A percentile compares a stretch with the other conserved stretches of the same genome.
Conservation (phyloP, 2,113 vertebrate genomes). For the Melanerpes aurifrons region DNA sequence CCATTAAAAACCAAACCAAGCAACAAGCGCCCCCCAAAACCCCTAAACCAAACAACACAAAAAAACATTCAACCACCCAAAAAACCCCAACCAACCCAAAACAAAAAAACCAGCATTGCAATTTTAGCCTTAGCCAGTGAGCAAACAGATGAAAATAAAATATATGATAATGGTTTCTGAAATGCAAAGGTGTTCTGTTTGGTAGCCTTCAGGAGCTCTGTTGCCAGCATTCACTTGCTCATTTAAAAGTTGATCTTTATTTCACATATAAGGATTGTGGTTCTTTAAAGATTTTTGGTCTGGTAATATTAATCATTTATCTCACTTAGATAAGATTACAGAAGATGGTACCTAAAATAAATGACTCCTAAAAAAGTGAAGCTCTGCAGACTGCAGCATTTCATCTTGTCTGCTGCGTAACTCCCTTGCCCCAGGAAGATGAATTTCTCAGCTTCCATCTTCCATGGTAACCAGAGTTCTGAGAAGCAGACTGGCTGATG, state of each 20-base stretch:
- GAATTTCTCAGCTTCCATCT: neutral
- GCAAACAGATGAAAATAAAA: neutral
- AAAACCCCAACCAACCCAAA: neutral
- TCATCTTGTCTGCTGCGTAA: neutral
- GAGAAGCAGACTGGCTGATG: slow-evolving; percentile 10
- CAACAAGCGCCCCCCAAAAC: too few relatives aligned
- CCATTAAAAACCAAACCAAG: too few relatives aligned
- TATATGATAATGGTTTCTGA: neutral
- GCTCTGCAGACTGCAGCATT: neutral
- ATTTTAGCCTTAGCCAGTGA: neutral
- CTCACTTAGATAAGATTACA: neutral
- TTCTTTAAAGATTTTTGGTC: neutral
- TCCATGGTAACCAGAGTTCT: neutral
- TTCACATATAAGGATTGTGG: neutral
- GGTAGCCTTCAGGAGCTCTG: neutral
- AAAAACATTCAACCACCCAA: too few relatives aligned
- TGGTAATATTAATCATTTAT: neutral
- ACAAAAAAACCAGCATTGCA: neutral
- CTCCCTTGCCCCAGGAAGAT: neutral
- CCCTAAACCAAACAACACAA: too few relatives aligned
- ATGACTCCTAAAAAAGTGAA: neutral
- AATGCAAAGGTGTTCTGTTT: neutral
- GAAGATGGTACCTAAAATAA: neutral
- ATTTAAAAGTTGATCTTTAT: neutral
- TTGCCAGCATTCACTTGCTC: neutral